Percentiles rank a stretch among this genome's conserved stretches.
Conservation (phyloP, 2,113 vertebrate species). For the Eubucco bourcierii region DNA sequence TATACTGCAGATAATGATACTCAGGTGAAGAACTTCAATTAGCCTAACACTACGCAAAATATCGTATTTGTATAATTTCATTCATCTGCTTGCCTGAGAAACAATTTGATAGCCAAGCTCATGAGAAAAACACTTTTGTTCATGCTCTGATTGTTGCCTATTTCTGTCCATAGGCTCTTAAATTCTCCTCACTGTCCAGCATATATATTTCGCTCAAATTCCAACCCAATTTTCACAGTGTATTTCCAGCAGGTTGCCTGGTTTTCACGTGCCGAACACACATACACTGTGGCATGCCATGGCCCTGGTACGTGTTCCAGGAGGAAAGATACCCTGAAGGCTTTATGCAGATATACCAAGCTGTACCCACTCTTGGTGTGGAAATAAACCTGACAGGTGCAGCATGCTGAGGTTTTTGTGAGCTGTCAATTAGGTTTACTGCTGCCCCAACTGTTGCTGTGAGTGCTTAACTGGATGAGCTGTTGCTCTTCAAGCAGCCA, state of each 20-base stretch:
- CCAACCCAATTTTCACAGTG: not conserved
- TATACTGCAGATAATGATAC: not conserved
- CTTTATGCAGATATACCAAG: not conserved
- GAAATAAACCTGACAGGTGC: conserved; percentile 30
- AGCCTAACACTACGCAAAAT: not conserved
- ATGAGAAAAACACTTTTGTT: not conserved
- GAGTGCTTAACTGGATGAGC: not conserved
- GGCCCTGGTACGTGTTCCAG: not conserved
- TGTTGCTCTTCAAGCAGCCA: not conserved
- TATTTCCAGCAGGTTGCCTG: not conserved
- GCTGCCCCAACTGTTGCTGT: not conserved
- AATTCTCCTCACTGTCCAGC: not conserved
- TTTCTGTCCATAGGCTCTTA: not conserved
- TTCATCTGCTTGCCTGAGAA: not conserved
- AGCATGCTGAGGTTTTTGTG: not conserved
- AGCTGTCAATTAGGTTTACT: not conserved
- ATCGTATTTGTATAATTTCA: not conserved
- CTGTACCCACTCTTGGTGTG: not conserved
- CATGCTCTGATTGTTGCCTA: not conserved
- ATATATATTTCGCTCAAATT: not conserved
- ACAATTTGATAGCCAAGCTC: not conserved
- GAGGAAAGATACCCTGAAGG: not conserved
- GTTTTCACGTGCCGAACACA: not conserved
- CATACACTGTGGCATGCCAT: not conserved
- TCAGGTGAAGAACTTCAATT: not conserved